Evolutionary conservation across 64 coral and sea anemone genomes (phyloP), one percentile per base, ranked within the genome.

Genomic region (Astreopora myriophthalma): DNA sequence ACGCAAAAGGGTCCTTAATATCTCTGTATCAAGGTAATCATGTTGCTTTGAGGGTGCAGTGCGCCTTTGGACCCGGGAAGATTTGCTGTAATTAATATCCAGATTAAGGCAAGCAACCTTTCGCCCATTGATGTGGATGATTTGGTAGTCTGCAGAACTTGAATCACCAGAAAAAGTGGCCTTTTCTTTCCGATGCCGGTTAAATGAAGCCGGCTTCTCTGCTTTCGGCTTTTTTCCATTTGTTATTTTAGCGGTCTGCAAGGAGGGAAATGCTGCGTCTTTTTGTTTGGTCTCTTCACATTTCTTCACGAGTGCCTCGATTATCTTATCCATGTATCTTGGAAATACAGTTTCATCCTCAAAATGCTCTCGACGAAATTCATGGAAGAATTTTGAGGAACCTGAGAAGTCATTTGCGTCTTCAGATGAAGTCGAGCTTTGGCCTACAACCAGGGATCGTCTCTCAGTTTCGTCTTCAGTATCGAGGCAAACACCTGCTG

Each of bases 261-360:
- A 61, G n/a, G 92, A 78, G 24, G 86, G 92, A 33, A 67, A 94
- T 22, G 33, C 75, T 34, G 75, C 64, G 10, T 75, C 87, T 5
- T 75, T 79, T 46, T 44, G 71, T 7, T 75, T 35, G 26, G 66
- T 86, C 85, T 86, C 93, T 62, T 91, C 34, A 38, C 65, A 91
- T 16, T 73, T 95, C 71, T 40, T 69, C 0, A 95, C 65, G 7
- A 95, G 90, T 13, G 88, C 93, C 76, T 87, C 80, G 49, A 95
- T 95, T 46, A 95, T 87, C 60, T 91, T 75, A 12, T 95, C 93
- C 46, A 87, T 74, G 19, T 73, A 88, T 27, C 62, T 67, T 32
- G 92, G 92, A 27, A 80, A 85, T 2, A 89, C 92, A 13, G 86
- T 75, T 62, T 81, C 76, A 73, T 94, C 92, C 19, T 86, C 84